Conservation (phyloP, 2,113 vertebrate genomes). For the Synodontis membranacea region DNA sequence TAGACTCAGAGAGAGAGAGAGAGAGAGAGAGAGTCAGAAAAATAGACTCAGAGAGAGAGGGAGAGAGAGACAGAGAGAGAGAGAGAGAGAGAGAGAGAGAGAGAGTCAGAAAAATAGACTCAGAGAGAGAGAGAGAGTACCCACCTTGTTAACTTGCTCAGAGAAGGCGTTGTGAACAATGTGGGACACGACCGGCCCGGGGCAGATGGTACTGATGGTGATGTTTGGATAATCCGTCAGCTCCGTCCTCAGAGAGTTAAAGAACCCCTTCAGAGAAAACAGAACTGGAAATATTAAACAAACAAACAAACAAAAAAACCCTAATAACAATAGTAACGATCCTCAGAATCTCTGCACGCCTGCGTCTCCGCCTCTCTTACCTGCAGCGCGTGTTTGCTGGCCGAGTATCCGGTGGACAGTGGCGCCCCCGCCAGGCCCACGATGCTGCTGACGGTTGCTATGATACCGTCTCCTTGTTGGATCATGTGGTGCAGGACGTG, state of each 20-base stretch:
- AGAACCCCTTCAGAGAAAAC: constrained; percentile 81
- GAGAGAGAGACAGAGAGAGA: background rate
- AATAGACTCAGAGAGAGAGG: too few relatives aligned
- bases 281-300: background rate
- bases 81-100: background rate
- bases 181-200: constrained; percentile 88
- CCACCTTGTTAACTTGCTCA: constrained; percentile 83
- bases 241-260: constrained; percentile 84
- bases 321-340: too few relatives aligned
- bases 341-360: too few relatives aligned
- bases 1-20: background rate
- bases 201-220: constrained; percentile 82
- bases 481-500: constrained; percentile 89
- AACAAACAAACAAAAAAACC: background rate
- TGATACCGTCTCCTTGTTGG: constrained; percentile 76
- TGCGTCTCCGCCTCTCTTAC: constrained; percentile 52
- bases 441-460: constrained; percentile 88
- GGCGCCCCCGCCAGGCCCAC: constrained; percentile 78
- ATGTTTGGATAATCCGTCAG: constrained; percentile 82
- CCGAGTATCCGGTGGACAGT: constrained; percentile 83
- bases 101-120: too few relatives aligned
- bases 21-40: background rate
- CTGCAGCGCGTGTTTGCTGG: constrained; percentile 92
- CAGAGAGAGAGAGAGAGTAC: too few relatives aligned
- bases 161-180: constrained; percentile 86